Evolutionary conservation across 2,113 vertebrate genomes (phyloP).

Genomic region (Collichthys lucidus): DNA sequence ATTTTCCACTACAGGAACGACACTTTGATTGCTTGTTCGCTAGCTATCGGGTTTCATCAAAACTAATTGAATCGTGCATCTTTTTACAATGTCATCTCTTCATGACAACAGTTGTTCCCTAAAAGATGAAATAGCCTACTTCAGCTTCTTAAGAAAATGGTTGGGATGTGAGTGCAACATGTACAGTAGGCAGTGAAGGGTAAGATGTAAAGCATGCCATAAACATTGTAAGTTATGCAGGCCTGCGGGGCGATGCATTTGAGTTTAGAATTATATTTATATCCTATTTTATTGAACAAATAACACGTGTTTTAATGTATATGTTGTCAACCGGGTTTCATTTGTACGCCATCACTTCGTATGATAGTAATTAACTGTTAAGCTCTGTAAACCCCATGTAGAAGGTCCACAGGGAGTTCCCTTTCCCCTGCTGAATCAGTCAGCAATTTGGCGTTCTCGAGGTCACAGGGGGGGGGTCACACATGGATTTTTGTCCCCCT

Average conservation of each 20-base stretch:
- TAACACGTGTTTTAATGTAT: background rate
- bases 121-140: constrained; percentile 1
- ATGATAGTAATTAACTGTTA: background rate
- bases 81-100: background rate
- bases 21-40: background rate
- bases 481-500: background rate
- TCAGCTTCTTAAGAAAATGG: background rate
- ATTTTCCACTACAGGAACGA: constrained; percentile 24
- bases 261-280: too few species aligned
- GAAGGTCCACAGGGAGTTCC: background rate
- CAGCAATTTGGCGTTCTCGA: background rate
- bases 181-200: background rate
- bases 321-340: background rate
- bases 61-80: background rate
- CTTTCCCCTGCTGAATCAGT: background rate
- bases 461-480: background rate
- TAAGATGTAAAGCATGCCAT: constrained; percentile 3
- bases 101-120: background rate
- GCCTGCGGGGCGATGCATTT: background rate
- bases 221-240: background rate
- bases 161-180: background rate
- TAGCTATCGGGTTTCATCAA: background rate
- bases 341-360: background rate
- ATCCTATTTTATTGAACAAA: background rate
- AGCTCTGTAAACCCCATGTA: background rate